Base-by-base conservation (phyloP, 2,888 invertebrate genomes). In the Eupeodes luniger region DNA sequence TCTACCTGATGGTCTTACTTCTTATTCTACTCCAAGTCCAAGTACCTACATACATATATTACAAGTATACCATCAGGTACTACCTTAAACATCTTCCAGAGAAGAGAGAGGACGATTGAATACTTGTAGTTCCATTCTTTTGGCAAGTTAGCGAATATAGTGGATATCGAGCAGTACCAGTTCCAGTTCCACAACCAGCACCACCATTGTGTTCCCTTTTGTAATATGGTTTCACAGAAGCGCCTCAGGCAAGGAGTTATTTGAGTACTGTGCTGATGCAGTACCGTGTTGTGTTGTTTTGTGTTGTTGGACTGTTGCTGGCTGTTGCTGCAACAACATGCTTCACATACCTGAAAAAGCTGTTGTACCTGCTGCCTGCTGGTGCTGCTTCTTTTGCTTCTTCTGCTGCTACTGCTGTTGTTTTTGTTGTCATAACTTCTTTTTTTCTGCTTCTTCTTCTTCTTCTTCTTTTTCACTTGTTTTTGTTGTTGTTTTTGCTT, bases 341-440 rank as follows among this genome's bases (percentile, higher is more conserved):
- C 84, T 67, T 80, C 80, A 84, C 84, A 87, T 87, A 84, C 87
- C 87, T 87, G 77, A 80, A 87, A 70, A 87, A 87, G 87, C 80
- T 80, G 86, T 83, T 87, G 87, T 84, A 84, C 87, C 87, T 87
- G 87, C 84, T 82, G 85, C 78, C 78, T 81, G 70, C 76, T 77
- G 53, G 12, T 78, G 78, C 53, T 75, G n/a, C 64, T 59, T 47
- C n/a, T 78, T 72, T 53, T 75, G 11, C 64, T 59, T 11, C 19
- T 57, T 34, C 9, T 77, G 57, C 27, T 59, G 27, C 59, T 75
- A 51, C 34, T 61, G 14, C 14, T 53, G 16, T 53, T 59, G 59
- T 53, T 75, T 55, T 77, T 55, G 66, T 66, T 77, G 55, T 77
- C 66, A 55, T 44, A 69, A 69, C 53, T 69, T 77, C 53, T 80